Evolutionary conservation across 2,888 invertebrate species (phyloP), one percentile per base, ranked within the genome.

Genomic region (Calephelis perditalis): DNA sequence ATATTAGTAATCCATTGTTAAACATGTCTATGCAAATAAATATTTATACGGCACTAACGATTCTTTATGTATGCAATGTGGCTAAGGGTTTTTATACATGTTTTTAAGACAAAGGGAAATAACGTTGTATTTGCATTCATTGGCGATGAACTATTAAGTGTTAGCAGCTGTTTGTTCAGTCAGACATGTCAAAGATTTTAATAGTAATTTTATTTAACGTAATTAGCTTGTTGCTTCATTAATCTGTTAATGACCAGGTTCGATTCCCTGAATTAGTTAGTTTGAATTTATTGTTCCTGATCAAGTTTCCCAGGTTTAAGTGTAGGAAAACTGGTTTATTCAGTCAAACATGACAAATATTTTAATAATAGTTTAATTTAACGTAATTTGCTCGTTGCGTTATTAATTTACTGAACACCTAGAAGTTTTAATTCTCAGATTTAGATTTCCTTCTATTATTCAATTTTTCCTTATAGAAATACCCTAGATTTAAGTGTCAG

Each of bases 1-100:
- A 71, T 72, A 70, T 69, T 67, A 77, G 77, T 85, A 85, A 86
- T 86, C 85, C 84, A 83, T 81, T 84, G 79, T 73, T 72, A 73
- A 71, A 76, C 72, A 73, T 70, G 70, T 76, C 75, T 78, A 83
- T 83, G 83, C 78, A 82, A 85, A 86, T 84, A 80, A 73, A 81
- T 77, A 81, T 78, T 78, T 81, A 80, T 79, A 79, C 73, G 64
- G 70, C 74, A 75, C 71, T 75, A 72, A 66, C 71, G 71, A 72
- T 72, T 73, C 65, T 65, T 73, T 78, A 76, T 66, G 63, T 72
- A 72, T 78, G 74, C 78, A 78, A 76, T 75, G 70, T 70, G 69
- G 75, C 77, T 76, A 74, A 70, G 68, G 72, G 68, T 73, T 69
- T 81, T 82, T 82, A 65, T 64, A 63, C 45, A 58, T 55, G 57